phyloP scores from a whole-genome alignment of 1,140 invertebrate species.

The Atta cephalotes region DNA sequence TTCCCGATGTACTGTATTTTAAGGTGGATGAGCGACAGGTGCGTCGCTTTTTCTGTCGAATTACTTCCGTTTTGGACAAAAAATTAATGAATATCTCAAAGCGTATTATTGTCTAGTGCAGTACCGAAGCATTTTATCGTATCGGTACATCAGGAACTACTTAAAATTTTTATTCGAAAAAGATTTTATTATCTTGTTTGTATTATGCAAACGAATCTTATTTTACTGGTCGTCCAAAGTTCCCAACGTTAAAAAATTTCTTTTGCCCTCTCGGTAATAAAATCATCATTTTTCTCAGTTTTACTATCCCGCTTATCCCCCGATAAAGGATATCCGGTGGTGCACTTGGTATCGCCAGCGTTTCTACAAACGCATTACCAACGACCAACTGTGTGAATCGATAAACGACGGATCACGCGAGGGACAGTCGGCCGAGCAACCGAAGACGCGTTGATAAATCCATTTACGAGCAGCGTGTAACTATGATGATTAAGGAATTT shows the following conservation, averaged over 20 bases:
- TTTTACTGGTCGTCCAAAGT: not conserved
- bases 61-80: conserved; percentile 28
- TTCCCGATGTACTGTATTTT: conserved; percentile 60
- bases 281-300: conserved; percentile 18
- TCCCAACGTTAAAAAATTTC: not conserved
- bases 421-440: not conserved
- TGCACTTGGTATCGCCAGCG: not conserved
- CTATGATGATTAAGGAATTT: conserved; percentile 18
- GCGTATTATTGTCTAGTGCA: not conserved
- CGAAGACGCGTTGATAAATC: conserved; percentile 13
- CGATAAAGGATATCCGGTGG: conserved; percentile 17
- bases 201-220: not conserved
- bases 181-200: not conserved
- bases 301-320: conserved; percentile 18
- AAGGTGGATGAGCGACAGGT: conserved; percentile 66
- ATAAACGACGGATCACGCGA: conserved; percentile 4
- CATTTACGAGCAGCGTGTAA: conserved; percentile 18
- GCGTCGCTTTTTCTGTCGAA: conserved; percentile 19
- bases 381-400: not conserved
- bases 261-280: not conserved
- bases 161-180: not conserved
- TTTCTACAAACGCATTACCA: conserved; percentile 37
- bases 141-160: not conserved
- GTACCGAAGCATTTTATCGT: not conserved
- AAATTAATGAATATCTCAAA: conserved; percentile 4